Base-by-base conservation (phyloP, 2,113 vertebrate genomes). In the Etia nguti region DNA sequence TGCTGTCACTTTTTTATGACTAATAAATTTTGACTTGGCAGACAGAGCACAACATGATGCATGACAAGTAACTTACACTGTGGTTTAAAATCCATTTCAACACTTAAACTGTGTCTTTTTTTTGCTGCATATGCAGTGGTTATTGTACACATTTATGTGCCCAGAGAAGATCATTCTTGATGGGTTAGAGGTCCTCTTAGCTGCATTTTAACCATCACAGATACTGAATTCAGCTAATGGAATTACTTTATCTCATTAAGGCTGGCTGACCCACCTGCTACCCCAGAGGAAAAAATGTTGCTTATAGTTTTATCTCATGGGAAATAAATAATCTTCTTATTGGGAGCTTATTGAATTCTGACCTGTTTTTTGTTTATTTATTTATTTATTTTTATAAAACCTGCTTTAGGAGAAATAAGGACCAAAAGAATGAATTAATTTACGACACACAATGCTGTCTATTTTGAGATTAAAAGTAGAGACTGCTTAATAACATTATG, bases 21-120 rank as follows among this genome's bases (percentile, higher is more conserved):
- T 94, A 90, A 95, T 92, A 95, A 92, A 94, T 94, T 89, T 82
- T 92, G 95, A 93, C 92, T 95, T 92, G 88, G 92, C 90, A 95
- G 94, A 92, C 90, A 89, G 89, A 92, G 90, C 80, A 90, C 85
- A 89, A 91, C 86, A 90, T 88, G 89, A 94, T 91, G 91, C 90
- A 95, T 87, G 52, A 88, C 81, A 94, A 96, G 92, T 92, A 92
- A 96, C 93, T 95, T 83, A 89, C 65, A 56, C 16, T 65, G 83
- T 92, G 86, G 93, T 89, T 94, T 95, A 83, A 82, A 95, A 95
- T 93, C 93, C 91, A 92, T 95, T 94, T 92, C 82, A 83, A 91
- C 91, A 87, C 79, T 84, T 43, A 75, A 82, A 85, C 38, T 26
- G 6, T 20, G 10, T 85, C 34, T 31, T 46, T 15, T 77, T 20